Base-by-base conservation (phyloP, 2,797 vertebrate genomes). In the Todus mexicanus region DNA sequence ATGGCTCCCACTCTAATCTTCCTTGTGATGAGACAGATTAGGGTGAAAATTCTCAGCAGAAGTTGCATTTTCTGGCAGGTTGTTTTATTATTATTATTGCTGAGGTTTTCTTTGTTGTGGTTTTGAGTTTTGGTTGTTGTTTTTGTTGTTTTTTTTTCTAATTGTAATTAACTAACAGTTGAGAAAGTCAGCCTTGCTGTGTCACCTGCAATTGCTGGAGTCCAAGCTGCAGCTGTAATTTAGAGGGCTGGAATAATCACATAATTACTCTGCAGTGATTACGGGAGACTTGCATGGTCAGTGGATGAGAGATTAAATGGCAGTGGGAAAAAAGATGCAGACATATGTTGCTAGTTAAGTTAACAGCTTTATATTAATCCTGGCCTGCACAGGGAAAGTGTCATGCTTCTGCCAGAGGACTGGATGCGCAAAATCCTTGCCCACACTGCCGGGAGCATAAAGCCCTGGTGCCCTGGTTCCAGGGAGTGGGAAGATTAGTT, bases 171-270 rank as follows among this genome's bases (percentile, higher is more conserved):
- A 89, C 87, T 85, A 85, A 78, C 59, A 79, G 64, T 81, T 87
- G 93, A 87, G 73, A 78, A 88, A 93, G 73, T 73, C 82, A 78
- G 60, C 63, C 87, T 91, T 66, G 66, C 90, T 91, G 89, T 50
- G 63, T 95, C 94, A 94, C 87, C 89, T 45, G 17, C 93, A 78
- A 73, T 96, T 96, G 92, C 90, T 95, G 48, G 84, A 80, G 96
- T 95, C 93, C 82, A 84, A 78, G 33, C 73, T 81, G 71, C 82
- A 92, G 79, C 92, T 95, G 89, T 92, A 96, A 96, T 96, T 96
- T 95, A 93, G 91, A 96, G 89, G 89, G 87, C 76, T 94, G 93
- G 79, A 94, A 95, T 96, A 96, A 96, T 96, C 92, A 92, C 94
- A 73, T 96, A 96, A 96, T 96, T 95, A 96, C 79, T 93, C 93